Evolutionary conservation across 2,797 vertebrate genomes (phyloP).

Genomic region (Microctenopoma steveboyesi): DNA sequence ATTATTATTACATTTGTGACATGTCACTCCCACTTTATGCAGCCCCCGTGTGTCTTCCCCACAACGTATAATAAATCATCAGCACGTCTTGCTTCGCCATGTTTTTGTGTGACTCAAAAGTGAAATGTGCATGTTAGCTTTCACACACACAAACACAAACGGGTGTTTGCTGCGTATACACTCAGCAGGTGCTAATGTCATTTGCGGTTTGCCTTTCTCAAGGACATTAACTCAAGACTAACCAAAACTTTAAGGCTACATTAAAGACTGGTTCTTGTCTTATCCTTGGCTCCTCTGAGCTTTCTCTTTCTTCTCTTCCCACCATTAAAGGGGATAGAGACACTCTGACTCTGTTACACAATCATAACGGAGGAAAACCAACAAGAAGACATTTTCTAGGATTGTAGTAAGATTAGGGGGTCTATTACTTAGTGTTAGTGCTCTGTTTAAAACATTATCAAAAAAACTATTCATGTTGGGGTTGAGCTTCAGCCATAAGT

Average conservation of each 20-base stretch:
- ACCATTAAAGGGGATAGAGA: slow-evolving; percentile 43
- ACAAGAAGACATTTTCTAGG: neutral
- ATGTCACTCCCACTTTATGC: neutral
- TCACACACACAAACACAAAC: slow-evolving; percentile 11
- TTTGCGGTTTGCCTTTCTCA: slow-evolving; percentile 52
- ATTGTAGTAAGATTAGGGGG: neutral
- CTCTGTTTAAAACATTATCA: neutral
- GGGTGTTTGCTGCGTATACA: slow-evolving; percentile 50
- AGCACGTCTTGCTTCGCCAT: slow-evolving; percentile 38
- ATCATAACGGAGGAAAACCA: neutral
- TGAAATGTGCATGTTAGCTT: slow-evolving; percentile 6
- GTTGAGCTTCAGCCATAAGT: too few relatives aligned
- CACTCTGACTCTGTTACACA: neutral
- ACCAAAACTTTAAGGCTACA: slow-evolving; percentile 60
- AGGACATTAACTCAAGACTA: slow-evolving; percentile 59
- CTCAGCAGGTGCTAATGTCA: slow-evolving; percentile 61
- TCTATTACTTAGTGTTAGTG: neutral
- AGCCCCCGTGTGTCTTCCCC: slow-evolving; percentile 31
- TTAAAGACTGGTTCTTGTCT: slow-evolving; percentile 62
- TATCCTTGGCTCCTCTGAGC: slow-evolving; percentile 38
- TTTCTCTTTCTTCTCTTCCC: slow-evolving; percentile 33
- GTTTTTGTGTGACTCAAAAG: slow-evolving; percentile 36
- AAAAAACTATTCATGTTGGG: neutral
- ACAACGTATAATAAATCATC: slow-evolving; percentile 54
- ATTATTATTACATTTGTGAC: slow-evolving; percentile 9